Conservation (phyloP, 2,797 vertebrate species). For the Telmatherina bonti region DNA sequence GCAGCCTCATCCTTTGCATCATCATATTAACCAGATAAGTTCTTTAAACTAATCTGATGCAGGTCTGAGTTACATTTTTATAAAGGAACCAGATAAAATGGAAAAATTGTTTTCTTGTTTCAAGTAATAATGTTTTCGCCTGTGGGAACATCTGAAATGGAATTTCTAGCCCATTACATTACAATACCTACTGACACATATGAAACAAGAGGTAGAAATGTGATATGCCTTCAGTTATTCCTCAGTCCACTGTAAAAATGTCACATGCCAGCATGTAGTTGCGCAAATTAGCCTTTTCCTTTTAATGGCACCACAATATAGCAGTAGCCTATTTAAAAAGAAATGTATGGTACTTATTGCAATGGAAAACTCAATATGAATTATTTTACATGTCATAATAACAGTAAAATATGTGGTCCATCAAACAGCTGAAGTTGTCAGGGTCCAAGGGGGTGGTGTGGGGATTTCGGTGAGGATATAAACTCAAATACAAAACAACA, state of each 20-base stretch:
- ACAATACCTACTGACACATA: not conserved
- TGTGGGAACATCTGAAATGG: not conserved
- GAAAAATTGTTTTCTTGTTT: not conserved
- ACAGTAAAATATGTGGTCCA: too few species aligned
- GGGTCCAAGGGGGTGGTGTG: too few species aligned
- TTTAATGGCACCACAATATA: not conserved
- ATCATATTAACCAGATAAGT: constrained; percentile 26
- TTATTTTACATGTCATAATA: not conserved
- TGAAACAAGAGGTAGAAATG: not conserved
- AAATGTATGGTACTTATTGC: not conserved
- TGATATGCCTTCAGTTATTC: not conserved
- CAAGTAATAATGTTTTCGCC: not conserved
- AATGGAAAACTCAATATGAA: not conserved
- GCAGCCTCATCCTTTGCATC: constrained; percentile 22
- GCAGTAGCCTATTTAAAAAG: not conserved
- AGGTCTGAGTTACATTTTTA: constrained; percentile 14
- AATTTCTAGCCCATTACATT: not conserved
- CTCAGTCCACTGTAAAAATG: not conserved
- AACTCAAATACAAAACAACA: too few species aligned
- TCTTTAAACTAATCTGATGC: constrained; percentile 29
- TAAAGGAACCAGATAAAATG: constrained; percentile 9
- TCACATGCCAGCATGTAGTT: not conserved
- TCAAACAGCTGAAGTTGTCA: not conserved
- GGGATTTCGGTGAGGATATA: too few species aligned
- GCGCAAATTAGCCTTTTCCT: not conserved